phyloP scores from a whole-genome alignment of 2,888 invertebrate genomes.

The Volucella bombylans region DNA sequence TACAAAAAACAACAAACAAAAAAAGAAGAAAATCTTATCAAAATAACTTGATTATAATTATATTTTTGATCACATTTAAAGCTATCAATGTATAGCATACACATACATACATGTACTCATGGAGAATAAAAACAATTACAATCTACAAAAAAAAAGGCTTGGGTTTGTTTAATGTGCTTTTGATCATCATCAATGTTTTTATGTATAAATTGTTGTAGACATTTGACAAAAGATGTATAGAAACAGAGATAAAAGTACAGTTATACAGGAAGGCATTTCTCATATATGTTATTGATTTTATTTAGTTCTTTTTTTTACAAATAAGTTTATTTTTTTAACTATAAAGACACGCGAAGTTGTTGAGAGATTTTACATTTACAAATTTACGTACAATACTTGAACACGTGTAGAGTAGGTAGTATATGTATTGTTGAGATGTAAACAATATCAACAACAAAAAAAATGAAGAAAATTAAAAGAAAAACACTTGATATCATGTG shows the following conservation, averaged over 20 bases:
- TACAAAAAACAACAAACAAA: neutral
- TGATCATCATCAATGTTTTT: slow-evolving; percentile 12
- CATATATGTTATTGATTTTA: slow-evolving; percentile 3
- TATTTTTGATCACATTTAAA: slow-evolving; percentile 69
- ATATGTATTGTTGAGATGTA: neutral
- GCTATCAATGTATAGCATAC: slow-evolving; percentile 64
- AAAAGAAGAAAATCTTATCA: slow-evolving; percentile 18
- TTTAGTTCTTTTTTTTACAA: slow-evolving; percentile 12
- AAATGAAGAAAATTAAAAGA: neutral
- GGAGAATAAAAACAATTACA: slow-evolving; percentile 11
- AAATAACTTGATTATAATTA: slow-evolving; percentile 55
- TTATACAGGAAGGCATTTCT: slow-evolving; percentile 26
- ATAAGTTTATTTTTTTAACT: slow-evolving; percentile 5
- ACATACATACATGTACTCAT: neutral
- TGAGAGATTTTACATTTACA: slow-evolving; percentile 23
- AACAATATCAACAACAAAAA: neutral
- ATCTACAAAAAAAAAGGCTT: slow-evolving; percentile 42
- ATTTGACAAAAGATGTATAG: slow-evolving; percentile 5
- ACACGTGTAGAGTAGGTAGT: slow-evolving; percentile 6
- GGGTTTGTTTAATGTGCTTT: slow-evolving; percentile 55
- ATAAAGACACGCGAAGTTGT: slow-evolving; percentile 54
- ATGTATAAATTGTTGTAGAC: slow-evolving; percentile 20
- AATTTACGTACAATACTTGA: slow-evolving; percentile 23
- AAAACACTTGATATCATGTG: slow-evolving; percentile 20
- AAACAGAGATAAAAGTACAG: slow-evolving; percentile 32